Base-by-base conservation (phyloP, 2,797 vertebrate species). In the Galagoides demidoff region DNA sequence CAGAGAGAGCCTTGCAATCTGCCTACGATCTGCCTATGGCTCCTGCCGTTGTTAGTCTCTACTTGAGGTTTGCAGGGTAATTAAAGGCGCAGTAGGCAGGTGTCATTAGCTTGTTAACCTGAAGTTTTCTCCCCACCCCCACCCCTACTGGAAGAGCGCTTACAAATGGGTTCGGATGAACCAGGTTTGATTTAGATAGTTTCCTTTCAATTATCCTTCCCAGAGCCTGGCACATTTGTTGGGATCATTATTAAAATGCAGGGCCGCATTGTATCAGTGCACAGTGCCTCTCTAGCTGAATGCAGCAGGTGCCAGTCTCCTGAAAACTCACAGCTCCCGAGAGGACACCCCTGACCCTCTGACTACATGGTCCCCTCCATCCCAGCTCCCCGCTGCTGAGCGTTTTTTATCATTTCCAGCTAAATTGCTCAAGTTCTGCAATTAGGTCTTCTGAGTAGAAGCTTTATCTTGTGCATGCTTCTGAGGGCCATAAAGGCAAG, bases 71-170 rank as follows among this genome's bases (percentile, higher is more conserved):
- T 77, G 37, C 82, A 6, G 55, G 71, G 84, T 92, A 96, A 97
- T 95, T 96, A 94, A 93, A 91, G 83, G 73, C 79, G 71, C 92
- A 93, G 90, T 52, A 92, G 95, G 92, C 89, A 96, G 90, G n/a
- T 96, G 81, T 82, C 95, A 91, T 89, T 97, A 96, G 81, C 85
- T 96, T 81, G 74, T 92, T 96, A 97, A 94, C 88, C 95, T 95
- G 59, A 94, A 77, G 63, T 83, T 77, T 95, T 71, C 78, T 79
- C 59, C 81, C 64, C 77, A 45, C 29, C 59, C 82, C 81, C 22
- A 23, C 25, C 39, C 1, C 34, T 31, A 31, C 85, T n/a, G 81
- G 43, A 93, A 94, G 63, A 85, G 74, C 77, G 52, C 45, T 9
- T 86, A 83, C 78, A 78, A 52, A 90, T 55, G 66, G 12, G 12